Percentiles rank a stretch among this genome's conserved stretches.
These are phyloP conservation scores for Erinaceus europaeus DNA, from an alignment of 2,113 vertebrate genomes.

Conservation along the genomic window DNA sequence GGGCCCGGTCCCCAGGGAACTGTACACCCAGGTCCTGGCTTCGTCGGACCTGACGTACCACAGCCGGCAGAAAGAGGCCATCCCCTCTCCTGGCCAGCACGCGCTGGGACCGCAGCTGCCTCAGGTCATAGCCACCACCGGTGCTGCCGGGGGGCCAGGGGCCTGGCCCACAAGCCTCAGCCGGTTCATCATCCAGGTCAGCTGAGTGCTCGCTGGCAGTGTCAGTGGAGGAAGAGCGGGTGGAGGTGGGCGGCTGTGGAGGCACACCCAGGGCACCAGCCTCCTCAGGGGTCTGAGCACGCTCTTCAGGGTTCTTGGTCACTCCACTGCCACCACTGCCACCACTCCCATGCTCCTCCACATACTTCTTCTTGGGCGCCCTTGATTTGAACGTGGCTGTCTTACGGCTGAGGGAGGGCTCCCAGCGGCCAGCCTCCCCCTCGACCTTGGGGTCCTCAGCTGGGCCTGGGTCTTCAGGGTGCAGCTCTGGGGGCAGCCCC, in stretches of 20 bases:
- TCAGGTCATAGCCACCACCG: conserved; percentile 74
- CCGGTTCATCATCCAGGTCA: conserved; percentile 81
- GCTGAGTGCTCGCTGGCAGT: conserved; percentile 92
- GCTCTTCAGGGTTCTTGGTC: conserved; percentile 28
- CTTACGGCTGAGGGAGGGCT: conserved; percentile 87
- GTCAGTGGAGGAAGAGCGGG: conserved; percentile 89
- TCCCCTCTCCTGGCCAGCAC: conserved; percentile 85
- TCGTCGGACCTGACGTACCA: conserved; percentile 87
- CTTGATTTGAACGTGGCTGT: conserved; percentile 93
- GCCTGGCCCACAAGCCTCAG: conserved; percentile 69
- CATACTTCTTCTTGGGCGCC: conserved; percentile 91
- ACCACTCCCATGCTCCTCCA: conserved; percentile 84
- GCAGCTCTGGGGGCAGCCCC: background rate
- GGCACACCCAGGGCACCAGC: conserved; percentile 36
- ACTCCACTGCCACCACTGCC: background rate
- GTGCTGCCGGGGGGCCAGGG: conserved; percentile 42
- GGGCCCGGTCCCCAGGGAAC: conserved; percentile 84
- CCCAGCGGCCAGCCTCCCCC: conserved; percentile 77
- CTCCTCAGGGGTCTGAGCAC: conserved; percentile 57
- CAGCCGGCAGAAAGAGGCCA: conserved; percentile 84
- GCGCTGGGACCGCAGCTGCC: conserved; percentile 88
- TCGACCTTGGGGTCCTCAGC: conserved; percentile 58
- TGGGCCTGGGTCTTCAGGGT: conserved; percentile 17
- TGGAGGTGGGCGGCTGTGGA: conserved; percentile 78
- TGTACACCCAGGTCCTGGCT: conserved; percentile 86